Evolutionary conservation across 2,888 invertebrate genomes (phyloP).

Genomic region (Drosophila gaucha): DNA sequence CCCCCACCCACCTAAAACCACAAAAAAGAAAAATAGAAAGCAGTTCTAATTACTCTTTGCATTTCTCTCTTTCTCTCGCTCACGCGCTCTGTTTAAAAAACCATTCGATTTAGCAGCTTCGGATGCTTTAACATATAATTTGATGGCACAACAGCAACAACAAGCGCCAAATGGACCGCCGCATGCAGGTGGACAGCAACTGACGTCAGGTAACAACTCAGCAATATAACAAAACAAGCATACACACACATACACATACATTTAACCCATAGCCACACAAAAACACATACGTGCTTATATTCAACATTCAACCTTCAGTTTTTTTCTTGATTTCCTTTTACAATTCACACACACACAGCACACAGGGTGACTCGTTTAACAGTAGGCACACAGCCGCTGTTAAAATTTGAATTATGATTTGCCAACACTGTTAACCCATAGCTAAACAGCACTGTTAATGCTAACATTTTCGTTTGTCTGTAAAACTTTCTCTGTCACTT

Average conservation of each 20-base stretch:
- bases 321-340: not conserved
- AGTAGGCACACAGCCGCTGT: slow-evolving; percentile 12
- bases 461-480: slow-evolving; percentile 14
- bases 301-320: slow-evolving; percentile 3
- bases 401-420: slow-evolving; percentile 16
- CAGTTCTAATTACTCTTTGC: slow-evolving; percentile 48
- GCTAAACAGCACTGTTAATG: slow-evolving; percentile 16
- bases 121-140: slow-evolving; percentile 84
- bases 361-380: slow-evolving; percentile 42
- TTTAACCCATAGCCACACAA: slow-evolving; percentile 8
- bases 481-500: slow-evolving; percentile 16
- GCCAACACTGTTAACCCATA: slow-evolving; percentile 29
- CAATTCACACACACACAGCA: slow-evolving; percentile 16
- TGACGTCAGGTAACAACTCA: slow-evolving; percentile 81
- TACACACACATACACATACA: slow-evolving; percentile 1
- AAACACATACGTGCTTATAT: not conserved
- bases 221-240: slow-evolving; percentile 21
- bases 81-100: slow-evolving; percentile 8
- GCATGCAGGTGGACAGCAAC: slow-evolving; percentile 79
- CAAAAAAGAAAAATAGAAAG: slow-evolving; percentile 18
- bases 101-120: slow-evolving; percentile 77
- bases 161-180: slow-evolving; percentile 83
- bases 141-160: slow-evolving; percentile 82
- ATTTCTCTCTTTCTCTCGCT: slow-evolving; percentile 45
- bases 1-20: slow-evolving; percentile 8